Evolutionary conservation across 2,113 vertebrate genomes (phyloP), one percentile per base, ranked within the genome.

Genomic region (Lepisosteus osseus): DNA sequence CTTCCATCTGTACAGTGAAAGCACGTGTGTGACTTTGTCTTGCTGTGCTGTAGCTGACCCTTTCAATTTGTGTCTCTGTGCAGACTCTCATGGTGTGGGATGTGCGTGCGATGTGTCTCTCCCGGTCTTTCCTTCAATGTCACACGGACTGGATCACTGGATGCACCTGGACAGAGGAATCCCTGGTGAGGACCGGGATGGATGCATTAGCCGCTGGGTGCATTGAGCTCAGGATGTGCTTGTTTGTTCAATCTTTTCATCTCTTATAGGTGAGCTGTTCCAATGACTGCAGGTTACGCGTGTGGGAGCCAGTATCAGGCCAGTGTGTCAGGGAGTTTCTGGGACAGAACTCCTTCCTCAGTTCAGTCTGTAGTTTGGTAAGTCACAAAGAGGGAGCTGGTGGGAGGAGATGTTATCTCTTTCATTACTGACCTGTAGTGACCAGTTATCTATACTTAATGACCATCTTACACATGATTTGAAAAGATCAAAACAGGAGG

Each of bases 131-230:
- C 42, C 78, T 69, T 45, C 86, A 91, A 78, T 87, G 90, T 75
- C 95, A 97, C 78, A 86, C 85, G 76, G 95, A 96, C 89, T 97
- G 95, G 95, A 86, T 97, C 81, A 94, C 93, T 3, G 85, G 86
- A 77, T 95, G 93, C 70, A 82, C 86, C 61, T 96, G 95, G 95
- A 90, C 88, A 65, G 78, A 65, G 45, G 74, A 80, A 64, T 51
- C 72, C 42, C 61, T 90, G 85, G 89, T 90, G 61, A 84, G 87
- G 80, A 61, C 13, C 47, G 5, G 47, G 47, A 51, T 51, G 47
- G 47, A 1, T 14, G 15, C 7, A n/a, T 6, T 3, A 15, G 8
- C 47, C 12, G 9, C 64, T 66, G n/a, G 72, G 9, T 59, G 45
- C 6, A 72, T 15, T 29, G 6, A 13, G 3, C 12, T 29, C 29